Evolutionary conservation across 2,888 invertebrate species (phyloP), one percentile per base, ranked within the genome.

Genomic region (Tiliacea citrago): DNA sequence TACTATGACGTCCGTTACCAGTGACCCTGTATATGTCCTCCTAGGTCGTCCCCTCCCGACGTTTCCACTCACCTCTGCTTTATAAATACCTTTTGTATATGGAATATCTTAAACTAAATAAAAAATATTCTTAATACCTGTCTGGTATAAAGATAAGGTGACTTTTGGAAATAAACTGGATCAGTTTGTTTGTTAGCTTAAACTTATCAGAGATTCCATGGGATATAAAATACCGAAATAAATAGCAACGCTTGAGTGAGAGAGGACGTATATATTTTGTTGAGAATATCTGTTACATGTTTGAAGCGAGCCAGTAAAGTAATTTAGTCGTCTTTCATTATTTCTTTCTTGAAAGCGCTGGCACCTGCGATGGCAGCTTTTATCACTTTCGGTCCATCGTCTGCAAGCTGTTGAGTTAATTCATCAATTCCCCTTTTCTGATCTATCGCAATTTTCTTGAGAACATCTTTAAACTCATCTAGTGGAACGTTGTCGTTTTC

Each of bases 401-500:
- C 87, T 0, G 88, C 86, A 1, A 94, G 82, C 7, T 69, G 84
- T 13, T 89, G 88, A 0, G 86, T 72, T 4, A 92, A 62, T 0
- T 91, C 92, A 5, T 91, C 92, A 0, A 91, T 51, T 0, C 69
- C 89, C 69, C 86, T 91, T 66, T 91, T 89, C 67, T 93, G 91
- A 7, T 93, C 91, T 0, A 51, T 70, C 0, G 94, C 93, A 10
- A 93, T 71, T 51, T 88, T 85, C 4, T 65, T 53, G 5, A 94
- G 66, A 0, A 88, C 91, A 39, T 90, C 84, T 58, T 91, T 88
- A 68, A 94, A 94, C 61, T 92, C 90, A 2, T 84, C 79, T 1
- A 92, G 55, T 1, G 89, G 81, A 0, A 92, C 79, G 13, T 85
- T 83, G 2, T 79, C 71, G 1, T 75, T 68, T 35, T 89, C 88